Conservation (phyloP, 2,797 vertebrate genomes). For the Nasua narica region DNA sequence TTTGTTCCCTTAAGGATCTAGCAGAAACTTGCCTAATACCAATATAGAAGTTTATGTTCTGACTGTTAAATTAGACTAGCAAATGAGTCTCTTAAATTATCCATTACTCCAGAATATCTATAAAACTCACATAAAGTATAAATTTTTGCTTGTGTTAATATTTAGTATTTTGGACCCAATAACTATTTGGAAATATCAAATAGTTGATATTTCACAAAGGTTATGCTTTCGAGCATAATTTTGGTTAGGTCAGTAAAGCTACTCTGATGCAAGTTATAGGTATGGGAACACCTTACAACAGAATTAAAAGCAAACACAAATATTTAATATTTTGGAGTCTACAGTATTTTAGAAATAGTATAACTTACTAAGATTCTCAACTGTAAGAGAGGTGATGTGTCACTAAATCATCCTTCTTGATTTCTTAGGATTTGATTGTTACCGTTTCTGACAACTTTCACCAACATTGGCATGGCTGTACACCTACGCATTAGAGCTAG, state of each 20-base stretch:
- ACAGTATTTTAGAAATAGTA: constrained; percentile 4
- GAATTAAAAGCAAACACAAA: no score
- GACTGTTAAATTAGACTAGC: background rate
- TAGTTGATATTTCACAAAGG: no score
- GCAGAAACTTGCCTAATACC: background rate
- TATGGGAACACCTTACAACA: no score
- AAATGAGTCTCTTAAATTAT: background rate
- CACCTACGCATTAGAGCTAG: background rate
- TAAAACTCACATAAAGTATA: background rate
- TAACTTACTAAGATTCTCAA: background rate
- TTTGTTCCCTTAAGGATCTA: constrained; percentile 1
- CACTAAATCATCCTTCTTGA: background rate
- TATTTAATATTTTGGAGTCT: background rate
- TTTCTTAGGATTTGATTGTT: background rate
- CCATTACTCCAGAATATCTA: background rate
- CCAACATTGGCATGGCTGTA: background rate
- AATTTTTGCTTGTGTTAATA: background rate
- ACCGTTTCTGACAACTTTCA: background rate
- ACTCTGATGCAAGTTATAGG: no score
- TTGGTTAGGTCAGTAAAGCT: no score
- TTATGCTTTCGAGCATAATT: no score
- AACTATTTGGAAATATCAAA: no score
- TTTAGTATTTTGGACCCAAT: background rate
- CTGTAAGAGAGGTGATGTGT: background rate
- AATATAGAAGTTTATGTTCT: background rate